phyloP scores from a whole-genome alignment of 2,797 vertebrate species.

The Hirundo rustica region DNA sequence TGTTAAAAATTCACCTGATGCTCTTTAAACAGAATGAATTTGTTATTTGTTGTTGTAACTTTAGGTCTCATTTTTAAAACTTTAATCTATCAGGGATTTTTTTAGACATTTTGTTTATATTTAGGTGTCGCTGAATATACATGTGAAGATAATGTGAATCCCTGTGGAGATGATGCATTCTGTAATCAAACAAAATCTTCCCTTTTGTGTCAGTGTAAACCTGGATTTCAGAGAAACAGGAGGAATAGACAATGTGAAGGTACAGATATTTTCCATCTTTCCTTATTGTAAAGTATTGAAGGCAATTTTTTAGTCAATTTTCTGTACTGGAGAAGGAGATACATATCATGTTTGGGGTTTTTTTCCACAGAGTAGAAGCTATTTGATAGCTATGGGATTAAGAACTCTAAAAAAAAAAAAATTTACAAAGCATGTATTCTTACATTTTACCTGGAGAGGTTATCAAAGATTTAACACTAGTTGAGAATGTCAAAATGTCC shows the following conservation, averaged over 20 bases:
- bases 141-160: conserved; percentile 91
- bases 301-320: neutral
- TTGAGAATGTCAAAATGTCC: neutral
- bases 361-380: neutral
- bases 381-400: neutral
- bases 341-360: fast-evolving
- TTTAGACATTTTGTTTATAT: neutral
- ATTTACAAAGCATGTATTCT: neutral
- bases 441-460: neutral
- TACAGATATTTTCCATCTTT: conserved; percentile 66
- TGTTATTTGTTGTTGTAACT: neutral
- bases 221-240: conserved; percentile 92
- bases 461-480: neutral
- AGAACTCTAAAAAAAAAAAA: neutral
- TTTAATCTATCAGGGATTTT: neutral
- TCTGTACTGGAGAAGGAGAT: neutral
- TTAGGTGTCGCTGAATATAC: conserved; percentile 85
- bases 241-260: conserved; percentile 93
- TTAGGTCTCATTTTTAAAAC: neutral
- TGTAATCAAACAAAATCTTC: conserved; percentile 92
- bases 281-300: neutral
- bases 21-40: neutral
- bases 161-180: conserved; percentile 93
- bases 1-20: neutral
- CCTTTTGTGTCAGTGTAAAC: conserved; percentile 90